Evolutionary conservation across 1,140 invertebrate genomes (phyloP).

Genomic region (Sitophilus oryzae): DNA sequence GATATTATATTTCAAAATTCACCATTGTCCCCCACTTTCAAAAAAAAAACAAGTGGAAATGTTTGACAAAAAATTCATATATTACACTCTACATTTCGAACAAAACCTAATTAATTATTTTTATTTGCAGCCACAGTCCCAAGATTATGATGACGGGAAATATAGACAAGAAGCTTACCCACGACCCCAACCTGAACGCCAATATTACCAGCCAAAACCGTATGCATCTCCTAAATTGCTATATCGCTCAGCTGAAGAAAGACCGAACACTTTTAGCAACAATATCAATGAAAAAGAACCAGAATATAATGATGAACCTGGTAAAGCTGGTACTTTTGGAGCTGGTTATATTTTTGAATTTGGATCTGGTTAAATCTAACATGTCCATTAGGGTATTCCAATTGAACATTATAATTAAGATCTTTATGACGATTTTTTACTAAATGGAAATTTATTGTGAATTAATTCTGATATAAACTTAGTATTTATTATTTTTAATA

Average conservation of each 20-base stretch:
- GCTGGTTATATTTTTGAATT: conserved; percentile 56
- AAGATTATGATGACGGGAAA: background rate
- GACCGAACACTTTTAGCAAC: conserved; percentile 19
- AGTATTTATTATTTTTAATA: background rate
- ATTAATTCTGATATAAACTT: too few species aligned
- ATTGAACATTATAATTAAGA: too few species aligned
- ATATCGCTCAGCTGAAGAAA: background rate
- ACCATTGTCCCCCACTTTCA: too few species aligned
- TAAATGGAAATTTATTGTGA: too few species aligned
- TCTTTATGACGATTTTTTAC: too few species aligned
- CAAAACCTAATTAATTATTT: too few species aligned
- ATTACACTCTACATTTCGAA: too few species aligned
- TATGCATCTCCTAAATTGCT: background rate
- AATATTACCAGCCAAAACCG: conserved; percentile 25
- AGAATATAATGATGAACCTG: conserved; percentile 41
- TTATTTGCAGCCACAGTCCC: background rate
- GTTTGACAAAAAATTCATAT: too few species aligned
- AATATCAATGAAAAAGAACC: conserved; percentile 28
- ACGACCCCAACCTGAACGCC: conserved; percentile 8
- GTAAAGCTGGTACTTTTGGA: conserved; percentile 52
- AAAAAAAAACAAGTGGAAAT: too few species aligned
- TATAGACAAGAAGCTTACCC: conserved; percentile 5
- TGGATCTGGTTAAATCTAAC: conserved; percentile 23
- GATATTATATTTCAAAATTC: too few species aligned
- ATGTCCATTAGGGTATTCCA: background rate